These are phyloP conservation scores for Hypsopygia costalis DNA, from an alignment of 2,888 invertebrate genomes.

Conservation along the genomic window DNA sequence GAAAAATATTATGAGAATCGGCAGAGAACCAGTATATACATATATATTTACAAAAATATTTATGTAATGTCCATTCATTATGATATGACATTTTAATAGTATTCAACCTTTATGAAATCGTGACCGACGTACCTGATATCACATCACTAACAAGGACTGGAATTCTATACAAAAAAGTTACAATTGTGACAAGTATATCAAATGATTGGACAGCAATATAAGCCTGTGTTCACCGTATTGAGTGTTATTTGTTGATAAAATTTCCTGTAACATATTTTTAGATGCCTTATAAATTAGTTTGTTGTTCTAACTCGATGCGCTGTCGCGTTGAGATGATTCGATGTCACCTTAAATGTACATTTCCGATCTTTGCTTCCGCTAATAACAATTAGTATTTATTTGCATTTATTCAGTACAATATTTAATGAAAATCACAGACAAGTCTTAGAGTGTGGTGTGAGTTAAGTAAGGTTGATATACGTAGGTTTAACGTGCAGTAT, in stretches of 20 bases:
- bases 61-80: background rate
- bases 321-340: too few relatives aligned
- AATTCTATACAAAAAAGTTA: background rate
- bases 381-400: constrained; percentile 3
- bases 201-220: background rate
- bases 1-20: too few relatives aligned
- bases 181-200: background rate
- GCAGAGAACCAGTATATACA: too few relatives aligned
- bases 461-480: background rate
- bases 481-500: background rate
- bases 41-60: background rate
- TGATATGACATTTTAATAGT: too few relatives aligned
- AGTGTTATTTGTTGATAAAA: background rate
- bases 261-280: background rate
- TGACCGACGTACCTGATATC: background rate
- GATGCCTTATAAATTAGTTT: background rate
- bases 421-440: constrained; percentile 10
- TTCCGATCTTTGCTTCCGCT: constrained; percentile 4
- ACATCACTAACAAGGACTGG: background rate
- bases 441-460: constrained; percentile 1
- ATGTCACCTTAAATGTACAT: too few relatives aligned
- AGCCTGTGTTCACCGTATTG: background rate
- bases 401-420: constrained; percentile 27
- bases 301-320: too few relatives aligned
- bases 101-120: background rate